A percentile compares a stretch with the other conserved stretches of the same genome.
phyloP scores from a whole-genome alignment of 2,888 invertebrate genomes.

The Ceraclea dissimilis region DNA sequence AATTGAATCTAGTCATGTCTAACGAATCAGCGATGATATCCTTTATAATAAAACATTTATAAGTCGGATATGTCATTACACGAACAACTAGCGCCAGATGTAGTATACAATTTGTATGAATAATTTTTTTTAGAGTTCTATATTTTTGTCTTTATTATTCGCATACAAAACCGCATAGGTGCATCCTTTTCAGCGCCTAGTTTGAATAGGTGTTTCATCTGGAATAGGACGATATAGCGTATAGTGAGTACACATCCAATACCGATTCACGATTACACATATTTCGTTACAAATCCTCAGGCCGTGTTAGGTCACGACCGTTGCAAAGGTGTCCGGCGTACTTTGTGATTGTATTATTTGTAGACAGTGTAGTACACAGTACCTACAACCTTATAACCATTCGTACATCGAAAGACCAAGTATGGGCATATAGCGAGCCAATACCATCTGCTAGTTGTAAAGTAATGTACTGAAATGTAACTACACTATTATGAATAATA shows the following conservation, averaged over 20 bases:
- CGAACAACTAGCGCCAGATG: neutral
- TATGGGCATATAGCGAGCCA: conserved; percentile 20
- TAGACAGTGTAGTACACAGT: too few species aligned
- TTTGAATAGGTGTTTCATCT: neutral
- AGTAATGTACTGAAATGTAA: neutral
- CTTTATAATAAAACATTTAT: neutral
- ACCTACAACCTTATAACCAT: too few species aligned
- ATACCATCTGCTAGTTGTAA: conserved; percentile 19
- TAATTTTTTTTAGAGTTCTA: neutral
- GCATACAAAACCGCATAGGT: neutral
- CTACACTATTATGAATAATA: too few species aligned
- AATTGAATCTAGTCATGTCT: too few species aligned
- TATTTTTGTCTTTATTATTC: neutral
- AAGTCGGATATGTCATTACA: neutral
- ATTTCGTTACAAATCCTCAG: conserved; percentile 23
- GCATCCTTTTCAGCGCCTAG: neutral
- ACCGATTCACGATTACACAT: conserved; percentile 19
- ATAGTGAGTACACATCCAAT: neutral
- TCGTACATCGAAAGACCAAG: conserved; percentile 7
- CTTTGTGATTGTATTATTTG: too few species aligned
- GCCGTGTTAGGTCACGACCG: conserved; percentile 22
- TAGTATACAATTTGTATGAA: neutral
- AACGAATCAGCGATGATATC: too few species aligned
- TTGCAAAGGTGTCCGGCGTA: conserved; percentile 18
- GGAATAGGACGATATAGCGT: neutral